Conservation (phyloP, 2,888 invertebrate species). For the Holacanthella duospinosa region DNA sequence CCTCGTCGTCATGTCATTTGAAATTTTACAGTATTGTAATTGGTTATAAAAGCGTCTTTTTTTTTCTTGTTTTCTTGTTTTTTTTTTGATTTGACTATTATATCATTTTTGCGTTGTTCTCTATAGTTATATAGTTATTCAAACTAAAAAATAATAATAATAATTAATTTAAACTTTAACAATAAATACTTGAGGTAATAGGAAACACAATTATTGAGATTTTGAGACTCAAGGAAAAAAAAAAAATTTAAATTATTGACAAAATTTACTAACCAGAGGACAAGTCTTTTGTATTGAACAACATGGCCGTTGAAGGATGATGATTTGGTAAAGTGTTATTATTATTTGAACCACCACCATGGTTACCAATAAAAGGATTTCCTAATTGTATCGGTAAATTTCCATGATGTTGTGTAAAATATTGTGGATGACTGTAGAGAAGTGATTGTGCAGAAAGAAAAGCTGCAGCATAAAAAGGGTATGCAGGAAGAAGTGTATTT, state of each 20-base stretch:
- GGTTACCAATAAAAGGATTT: neutral
- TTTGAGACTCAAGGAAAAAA: neutral
- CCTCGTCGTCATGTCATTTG: no score
- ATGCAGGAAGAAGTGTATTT: slow-evolving; percentile 25
- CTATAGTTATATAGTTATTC: no score
- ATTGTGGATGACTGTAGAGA: slow-evolving; percentile 31
- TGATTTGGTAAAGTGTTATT: slow-evolving; percentile 10
- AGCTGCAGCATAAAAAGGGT: slow-evolving; percentile 36
- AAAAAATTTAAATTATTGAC: slow-evolving; percentile 3
- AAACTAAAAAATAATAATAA: no score
- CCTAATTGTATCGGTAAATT: neutral
- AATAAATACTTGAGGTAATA: neutral
- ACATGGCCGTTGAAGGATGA: slow-evolving; percentile 27
- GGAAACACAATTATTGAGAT: slow-evolving; percentile 2
- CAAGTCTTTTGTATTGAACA: slow-evolving; percentile 29
- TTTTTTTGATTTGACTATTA: no score
- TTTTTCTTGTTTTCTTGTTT: no score
- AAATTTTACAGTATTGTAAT: no score
- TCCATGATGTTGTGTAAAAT: slow-evolving; percentile 23
- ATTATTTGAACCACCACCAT: neutral
- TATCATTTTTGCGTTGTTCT: no score
- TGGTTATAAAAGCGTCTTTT: no score
- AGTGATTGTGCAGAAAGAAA: slow-evolving; percentile 36
- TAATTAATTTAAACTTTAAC: no score
- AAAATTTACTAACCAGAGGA: slow-evolving; percentile 19